Conservation (phyloP, 1,140 invertebrate species). For the Stenopsyche tienmushanensis region DNA sequence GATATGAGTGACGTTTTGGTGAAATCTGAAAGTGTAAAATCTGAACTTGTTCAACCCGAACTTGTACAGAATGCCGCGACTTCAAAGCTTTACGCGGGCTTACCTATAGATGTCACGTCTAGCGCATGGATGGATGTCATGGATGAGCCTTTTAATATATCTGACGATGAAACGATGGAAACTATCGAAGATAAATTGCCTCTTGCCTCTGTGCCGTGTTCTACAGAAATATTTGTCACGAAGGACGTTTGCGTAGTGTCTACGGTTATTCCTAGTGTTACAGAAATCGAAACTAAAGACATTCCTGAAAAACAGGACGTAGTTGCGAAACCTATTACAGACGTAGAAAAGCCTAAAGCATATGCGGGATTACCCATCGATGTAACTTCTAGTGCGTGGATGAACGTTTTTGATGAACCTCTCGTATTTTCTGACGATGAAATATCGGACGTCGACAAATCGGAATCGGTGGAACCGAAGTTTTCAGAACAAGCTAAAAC, state of each 20-base stretch:
- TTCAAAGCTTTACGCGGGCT: slow-evolving; percentile 39
- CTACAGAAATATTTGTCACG: neutral
- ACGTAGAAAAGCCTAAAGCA: too few relatives aligned
- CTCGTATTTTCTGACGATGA: slow-evolving; percentile 53
- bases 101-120: slow-evolving; percentile 45
- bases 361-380: slow-evolving; percentile 48
- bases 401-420: slow-evolving; percentile 56
- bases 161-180: slow-evolving; percentile 46
- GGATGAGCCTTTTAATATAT: slow-evolving; percentile 56
- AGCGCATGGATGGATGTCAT: slow-evolving; percentile 51
- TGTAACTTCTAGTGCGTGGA: slow-evolving; percentile 45
- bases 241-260: neutral
- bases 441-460: too few relatives aligned
- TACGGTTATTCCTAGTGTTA: slow-evolving; percentile 38
- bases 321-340: neutral
- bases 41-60: too few relatives aligned
- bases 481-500: too few relatives aligned
- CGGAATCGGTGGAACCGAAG: too few relatives aligned
- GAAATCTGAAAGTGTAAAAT: too few relatives aligned
- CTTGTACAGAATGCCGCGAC: too few relatives aligned
- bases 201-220: too few relatives aligned
- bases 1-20: too few relatives aligned
- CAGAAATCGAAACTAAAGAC: slow-evolving; percentile 49
- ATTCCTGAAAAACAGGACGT: neutral
- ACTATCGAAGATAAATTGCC: neutral